These are phyloP conservation scores for Subanguina moxae DNA, from an alignment of 1,140 invertebrate genomes.

Conservation along the genomic window DNA sequence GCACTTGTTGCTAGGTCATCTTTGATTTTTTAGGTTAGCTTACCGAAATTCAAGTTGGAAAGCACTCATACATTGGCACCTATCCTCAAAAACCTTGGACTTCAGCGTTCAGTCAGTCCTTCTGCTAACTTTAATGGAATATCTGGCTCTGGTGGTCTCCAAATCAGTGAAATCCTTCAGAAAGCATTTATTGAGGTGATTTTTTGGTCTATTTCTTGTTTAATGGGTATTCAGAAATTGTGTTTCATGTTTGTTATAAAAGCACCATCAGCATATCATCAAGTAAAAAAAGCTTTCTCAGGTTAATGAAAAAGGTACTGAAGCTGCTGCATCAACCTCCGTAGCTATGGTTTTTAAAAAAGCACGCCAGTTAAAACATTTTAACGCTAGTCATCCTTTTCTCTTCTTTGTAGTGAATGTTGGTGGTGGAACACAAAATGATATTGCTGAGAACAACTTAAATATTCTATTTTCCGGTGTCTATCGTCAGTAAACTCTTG, in stretches of 20 bases:
- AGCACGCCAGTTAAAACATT: neutral
- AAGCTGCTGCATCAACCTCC: slow-evolving; percentile 23
- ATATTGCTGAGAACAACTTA: neutral
- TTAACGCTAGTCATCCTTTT: slow-evolving; percentile 26
- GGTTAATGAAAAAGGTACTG: slow-evolving; percentile 31
- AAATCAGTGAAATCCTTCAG: slow-evolving; percentile 18
- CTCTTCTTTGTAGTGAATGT: slow-evolving; percentile 6
- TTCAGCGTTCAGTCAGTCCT: slow-evolving; percentile 4
- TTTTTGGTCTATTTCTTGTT: neutral
- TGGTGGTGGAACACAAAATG: neutral
- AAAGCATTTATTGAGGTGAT: slow-evolving; percentile 32
- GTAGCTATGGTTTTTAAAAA: neutral
- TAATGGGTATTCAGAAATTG: too few species aligned
- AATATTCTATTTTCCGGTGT: neutral
- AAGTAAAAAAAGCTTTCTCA: neutral
- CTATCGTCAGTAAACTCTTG: neutral
- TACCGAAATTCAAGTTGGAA: slow-evolving; percentile 37
- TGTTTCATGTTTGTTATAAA: too few species aligned
- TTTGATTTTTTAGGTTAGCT: slow-evolving; percentile 1
- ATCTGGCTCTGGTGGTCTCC: neutral
- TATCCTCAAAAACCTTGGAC: slow-evolving; percentile 13
- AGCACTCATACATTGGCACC: slow-evolving; percentile 12
- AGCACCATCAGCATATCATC: too few species aligned
- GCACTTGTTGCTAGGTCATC: neutral
- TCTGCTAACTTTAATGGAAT: slow-evolving; percentile 22